These are phyloP conservation scores for Xenopus petersii DNA, from an alignment of 2,797 vertebrate species.

Conservation along the genomic window DNA sequence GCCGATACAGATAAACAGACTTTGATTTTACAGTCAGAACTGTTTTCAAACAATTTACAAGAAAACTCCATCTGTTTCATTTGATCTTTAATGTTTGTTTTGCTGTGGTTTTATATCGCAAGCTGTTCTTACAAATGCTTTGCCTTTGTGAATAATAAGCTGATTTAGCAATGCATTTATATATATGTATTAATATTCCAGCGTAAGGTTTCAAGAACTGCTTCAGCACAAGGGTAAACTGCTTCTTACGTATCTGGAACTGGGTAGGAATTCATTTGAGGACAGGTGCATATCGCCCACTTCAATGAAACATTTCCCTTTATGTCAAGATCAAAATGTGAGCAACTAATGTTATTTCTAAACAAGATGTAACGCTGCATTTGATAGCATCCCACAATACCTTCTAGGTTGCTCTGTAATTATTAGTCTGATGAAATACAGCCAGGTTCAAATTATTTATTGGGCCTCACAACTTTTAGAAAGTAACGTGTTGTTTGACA, in stretches of 20 bases:
- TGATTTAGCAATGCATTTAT: slow-evolving; percentile 10
- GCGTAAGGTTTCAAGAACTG: background rate
- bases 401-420: slow-evolving; percentile 20
- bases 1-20: slow-evolving; percentile 33
- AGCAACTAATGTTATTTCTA: too few relatives aligned
- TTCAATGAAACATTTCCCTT: too few relatives aligned
- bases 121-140: slow-evolving; percentile 46
- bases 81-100: slow-evolving; percentile 44
- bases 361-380: background rate
- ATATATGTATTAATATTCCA: background rate
- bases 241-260: too few relatives aligned
- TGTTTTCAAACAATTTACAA: slow-evolving; percentile 48
- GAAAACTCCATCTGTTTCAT: slow-evolving; percentile 46
- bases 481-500: background rate
- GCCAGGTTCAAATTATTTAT: slow-evolving; percentile 28
- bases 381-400: background rate
- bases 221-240: background rate
- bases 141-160: slow-evolving; percentile 36
- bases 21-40: slow-evolving; percentile 40
- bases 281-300: too few relatives aligned
- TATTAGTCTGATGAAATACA: slow-evolving; percentile 14
- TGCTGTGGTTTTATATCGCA: slow-evolving; percentile 40
- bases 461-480: slow-evolving; percentile 24
- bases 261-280: too few relatives aligned
- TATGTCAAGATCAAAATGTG: too few relatives aligned